phyloP scores from a whole-genome alignment of 2,888 invertebrate species.

The Trichogramma dendrolimi region DNA sequence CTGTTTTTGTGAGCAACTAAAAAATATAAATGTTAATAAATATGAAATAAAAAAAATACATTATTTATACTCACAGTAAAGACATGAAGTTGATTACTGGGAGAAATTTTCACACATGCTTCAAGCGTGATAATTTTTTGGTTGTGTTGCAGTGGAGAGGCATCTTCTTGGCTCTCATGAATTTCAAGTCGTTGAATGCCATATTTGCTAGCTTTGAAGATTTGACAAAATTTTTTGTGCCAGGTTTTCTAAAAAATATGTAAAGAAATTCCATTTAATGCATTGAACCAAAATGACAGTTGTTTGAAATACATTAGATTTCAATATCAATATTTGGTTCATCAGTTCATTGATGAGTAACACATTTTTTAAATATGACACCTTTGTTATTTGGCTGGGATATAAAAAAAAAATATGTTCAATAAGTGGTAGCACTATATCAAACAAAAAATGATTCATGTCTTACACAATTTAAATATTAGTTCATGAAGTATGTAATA shows the following conservation, averaged over 20 bases:
- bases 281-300: conserved; percentile 1
- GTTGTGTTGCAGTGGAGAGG: conserved; percentile 60
- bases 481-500: no score
- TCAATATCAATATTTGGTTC: conserved; percentile 1
- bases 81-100: conserved; percentile 53
- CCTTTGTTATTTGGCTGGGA: background rate
- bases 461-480: no score
- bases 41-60: conserved; percentile 5
- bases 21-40: conserved; percentile 10
- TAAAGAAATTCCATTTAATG: conserved; percentile 2
- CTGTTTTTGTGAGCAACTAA: conserved; percentile 71
- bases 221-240: conserved; percentile 73
- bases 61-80: conserved; percentile 51
- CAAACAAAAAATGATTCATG: no score
- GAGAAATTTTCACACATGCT: conserved; percentile 78
- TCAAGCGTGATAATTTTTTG: conserved; percentile 75
- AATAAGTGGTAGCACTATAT: no score
- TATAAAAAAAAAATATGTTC: no score
- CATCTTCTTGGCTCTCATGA: conserved; percentile 76
- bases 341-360: conserved; percentile 13
- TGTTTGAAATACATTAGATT: background rate
- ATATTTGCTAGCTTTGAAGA: conserved; percentile 78
- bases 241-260: conserved; percentile 70
- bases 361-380: conserved; percentile 1
- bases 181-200: conserved; percentile 83